Conservation (phyloP, 2,797 vertebrate genomes). For the Protosalanx chinensis region DNA sequence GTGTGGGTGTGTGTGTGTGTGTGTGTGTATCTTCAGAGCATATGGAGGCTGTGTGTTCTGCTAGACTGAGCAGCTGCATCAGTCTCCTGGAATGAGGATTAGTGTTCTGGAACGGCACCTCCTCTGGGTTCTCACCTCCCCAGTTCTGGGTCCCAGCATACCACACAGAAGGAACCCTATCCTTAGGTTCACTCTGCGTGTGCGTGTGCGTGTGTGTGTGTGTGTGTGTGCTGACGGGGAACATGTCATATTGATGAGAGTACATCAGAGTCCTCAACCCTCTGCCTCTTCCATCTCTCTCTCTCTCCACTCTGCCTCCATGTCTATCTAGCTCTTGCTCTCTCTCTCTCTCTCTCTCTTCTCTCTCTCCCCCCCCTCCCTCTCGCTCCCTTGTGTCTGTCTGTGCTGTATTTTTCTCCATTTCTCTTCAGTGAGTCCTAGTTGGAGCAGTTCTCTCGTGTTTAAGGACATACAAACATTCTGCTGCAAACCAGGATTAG, state of each 20-base stretch:
- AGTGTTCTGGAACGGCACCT: too few relatives aligned
- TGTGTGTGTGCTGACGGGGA: conserved; percentile 29
- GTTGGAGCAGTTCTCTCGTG: too few relatives aligned
- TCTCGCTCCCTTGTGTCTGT: neutral
- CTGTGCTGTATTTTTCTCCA: neutral
- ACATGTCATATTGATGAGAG: conserved; percentile 61
- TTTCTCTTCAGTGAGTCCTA: neutral
- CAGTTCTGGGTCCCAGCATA: too few relatives aligned
- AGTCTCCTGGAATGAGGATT: too few relatives aligned
- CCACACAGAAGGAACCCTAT: too few relatives aligned
- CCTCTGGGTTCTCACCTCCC: too few relatives aligned
- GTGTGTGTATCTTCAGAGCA: neutral
- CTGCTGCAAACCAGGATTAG: too few relatives aligned
- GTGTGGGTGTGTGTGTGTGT: too few relatives aligned
- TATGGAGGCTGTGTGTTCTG: neutral
- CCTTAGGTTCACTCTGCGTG: neutral
- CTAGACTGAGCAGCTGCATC: neutral
- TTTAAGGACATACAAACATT: too few relatives aligned
- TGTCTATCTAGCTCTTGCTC: too few relatives aligned
- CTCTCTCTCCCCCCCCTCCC: conserved; percentile 2
- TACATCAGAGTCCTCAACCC: conserved; percentile 5
- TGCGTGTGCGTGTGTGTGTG: conserved; percentile 7
- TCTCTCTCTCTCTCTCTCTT: neutral
- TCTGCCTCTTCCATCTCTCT: conserved; percentile 19
- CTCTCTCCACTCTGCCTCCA: too few relatives aligned